Conservation (phyloP, 2,797 vertebrate genomes). For the Brachymystax lenok region DNA sequence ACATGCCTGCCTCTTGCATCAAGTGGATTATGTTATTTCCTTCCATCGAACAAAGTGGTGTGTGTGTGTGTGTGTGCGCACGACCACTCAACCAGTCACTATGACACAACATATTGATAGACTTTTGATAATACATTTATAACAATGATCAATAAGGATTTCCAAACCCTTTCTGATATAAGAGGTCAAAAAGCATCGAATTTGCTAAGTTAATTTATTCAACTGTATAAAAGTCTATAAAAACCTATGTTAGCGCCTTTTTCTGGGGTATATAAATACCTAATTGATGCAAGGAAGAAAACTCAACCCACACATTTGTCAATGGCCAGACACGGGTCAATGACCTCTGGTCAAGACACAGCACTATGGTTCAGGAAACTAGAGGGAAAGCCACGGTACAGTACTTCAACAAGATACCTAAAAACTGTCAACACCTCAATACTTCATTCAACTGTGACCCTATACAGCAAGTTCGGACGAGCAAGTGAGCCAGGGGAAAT, state of each 20-base stretch:
- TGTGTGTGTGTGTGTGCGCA: too few species aligned
- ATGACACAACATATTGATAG: too few species aligned
- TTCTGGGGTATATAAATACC: too few species aligned
- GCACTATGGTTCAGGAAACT: not conserved
- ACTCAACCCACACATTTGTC: not conserved
- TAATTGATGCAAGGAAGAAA: not conserved
- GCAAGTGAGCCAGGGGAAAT: not conserved
- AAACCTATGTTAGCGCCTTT: too few species aligned
- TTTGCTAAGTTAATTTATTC: too few species aligned
- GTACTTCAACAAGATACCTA: not conserved
- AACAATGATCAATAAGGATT: too few species aligned
- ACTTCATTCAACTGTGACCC: not conserved
- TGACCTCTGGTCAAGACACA: not conserved
- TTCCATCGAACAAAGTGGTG: too few species aligned
- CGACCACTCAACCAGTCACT: too few species aligned
- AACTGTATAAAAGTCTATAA: too few species aligned
- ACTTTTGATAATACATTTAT: too few species aligned
- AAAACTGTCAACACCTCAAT: not conserved
- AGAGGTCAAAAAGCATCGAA: too few species aligned
- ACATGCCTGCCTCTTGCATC: constrained; percentile 20
- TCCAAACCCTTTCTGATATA: too few species aligned
- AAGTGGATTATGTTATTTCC: constrained; percentile 7
- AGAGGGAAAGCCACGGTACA: not conserved
- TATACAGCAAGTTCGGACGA: not conserved
- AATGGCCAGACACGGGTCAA: not conserved